Conservation (phyloP, 2,888 invertebrate genomes). For the Eulithis prunata region DNA sequence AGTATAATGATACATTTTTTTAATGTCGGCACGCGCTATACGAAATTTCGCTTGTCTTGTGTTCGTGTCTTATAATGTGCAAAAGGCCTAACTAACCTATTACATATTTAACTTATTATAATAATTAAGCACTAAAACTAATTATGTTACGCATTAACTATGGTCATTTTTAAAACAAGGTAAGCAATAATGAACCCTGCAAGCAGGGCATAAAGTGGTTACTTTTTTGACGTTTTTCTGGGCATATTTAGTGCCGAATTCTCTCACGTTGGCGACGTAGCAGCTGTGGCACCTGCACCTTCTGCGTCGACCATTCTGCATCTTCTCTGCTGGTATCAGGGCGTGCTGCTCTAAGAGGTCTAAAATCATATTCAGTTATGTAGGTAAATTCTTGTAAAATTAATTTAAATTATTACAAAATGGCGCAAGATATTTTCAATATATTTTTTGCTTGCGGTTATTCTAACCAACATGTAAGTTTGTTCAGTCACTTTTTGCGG, state of each 20-base stretch:
- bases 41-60: too few species aligned
- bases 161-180: conserved; percentile 6
- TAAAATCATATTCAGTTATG: conserved; percentile 8
- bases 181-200: conserved; percentile 7
- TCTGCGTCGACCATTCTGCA: conserved; percentile 19
- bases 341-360: conserved; percentile 23
- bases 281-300: conserved; percentile 10
- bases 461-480: too few species aligned
- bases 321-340: conserved; percentile 19
- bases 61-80: too few species aligned
- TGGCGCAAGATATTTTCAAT: too few species aligned
- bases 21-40: too few species aligned
- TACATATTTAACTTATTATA: too few species aligned
- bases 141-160: background rate
- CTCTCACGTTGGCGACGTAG: conserved; percentile 8
- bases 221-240: conserved; percentile 22
- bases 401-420: too few species aligned
- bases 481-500: too few species aligned
- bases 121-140: too few species aligned
- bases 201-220: conserved; percentile 9
- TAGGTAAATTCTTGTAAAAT: background rate
- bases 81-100: too few species aligned
- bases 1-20: too few species aligned
- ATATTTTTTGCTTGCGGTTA: too few species aligned
- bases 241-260: conserved; percentile 14